Conservation (phyloP, 2,888 invertebrate species). For the Punctoribates punctum region DNA sequence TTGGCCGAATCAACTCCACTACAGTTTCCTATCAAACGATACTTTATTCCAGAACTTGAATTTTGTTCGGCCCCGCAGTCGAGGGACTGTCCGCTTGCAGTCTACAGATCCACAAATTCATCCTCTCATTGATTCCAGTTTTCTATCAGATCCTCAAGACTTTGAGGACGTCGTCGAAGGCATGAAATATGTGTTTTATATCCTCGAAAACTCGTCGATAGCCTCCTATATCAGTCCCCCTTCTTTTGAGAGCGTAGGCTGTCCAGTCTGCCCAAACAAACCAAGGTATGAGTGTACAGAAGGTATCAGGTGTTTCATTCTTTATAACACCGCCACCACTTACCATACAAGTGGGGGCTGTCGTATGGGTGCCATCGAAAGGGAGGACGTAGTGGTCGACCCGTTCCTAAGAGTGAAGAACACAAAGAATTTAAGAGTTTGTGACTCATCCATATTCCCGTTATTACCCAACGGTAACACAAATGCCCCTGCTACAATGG, state of each 20-base stretch:
- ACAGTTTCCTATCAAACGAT: too few species aligned
- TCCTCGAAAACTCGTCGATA: background rate
- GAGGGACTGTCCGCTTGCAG: background rate
- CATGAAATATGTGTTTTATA: background rate
- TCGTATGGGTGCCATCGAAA: background rate
- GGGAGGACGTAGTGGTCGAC: background rate
- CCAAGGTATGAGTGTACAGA: background rate
- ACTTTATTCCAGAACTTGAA: too few species aligned
- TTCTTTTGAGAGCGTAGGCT: background rate
- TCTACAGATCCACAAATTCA: background rate
- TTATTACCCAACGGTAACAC: background rate
- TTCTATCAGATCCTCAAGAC: background rate
- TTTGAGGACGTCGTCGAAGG: background rate
- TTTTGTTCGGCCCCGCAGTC: background rate
- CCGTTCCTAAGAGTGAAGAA: background rate
- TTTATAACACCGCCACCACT: background rate
- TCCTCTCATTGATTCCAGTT: background rate
- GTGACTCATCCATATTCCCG: background rate
- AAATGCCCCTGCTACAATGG: background rate
- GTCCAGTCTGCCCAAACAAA: background rate
- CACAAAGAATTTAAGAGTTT: background rate
- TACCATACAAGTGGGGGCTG: background rate
- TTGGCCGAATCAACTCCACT: too few species aligned
- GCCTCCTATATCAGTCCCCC: background rate
- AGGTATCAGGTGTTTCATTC: background rate